These are phyloP conservation scores for Scaptomyza cyrtandrae DNA, from an alignment of 2,888 invertebrate species.

Conservation along the genomic window DNA sequence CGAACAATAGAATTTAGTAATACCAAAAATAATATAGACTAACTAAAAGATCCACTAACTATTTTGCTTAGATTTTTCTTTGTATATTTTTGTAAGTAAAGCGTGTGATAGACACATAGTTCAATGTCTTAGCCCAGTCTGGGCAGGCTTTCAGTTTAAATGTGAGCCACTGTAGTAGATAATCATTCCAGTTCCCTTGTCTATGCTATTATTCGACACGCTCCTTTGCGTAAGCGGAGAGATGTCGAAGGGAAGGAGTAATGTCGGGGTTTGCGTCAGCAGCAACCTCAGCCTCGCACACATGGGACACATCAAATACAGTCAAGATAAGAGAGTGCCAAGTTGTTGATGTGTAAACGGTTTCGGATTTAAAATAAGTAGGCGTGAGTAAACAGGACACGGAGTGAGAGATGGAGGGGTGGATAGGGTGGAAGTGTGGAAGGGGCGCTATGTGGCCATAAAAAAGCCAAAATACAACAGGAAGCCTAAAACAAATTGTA, in stretches of 20 bases:
- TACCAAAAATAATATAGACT: too few species aligned
- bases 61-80: background rate
- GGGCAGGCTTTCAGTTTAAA: slow-evolving; percentile 17
- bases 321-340: slow-evolving; percentile 65
- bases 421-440: background rate
- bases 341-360: slow-evolving; percentile 70
- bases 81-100: background rate
- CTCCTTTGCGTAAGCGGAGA: slow-evolving; percentile 50
- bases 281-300: slow-evolving; percentile 18
- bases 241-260: slow-evolving; percentile 15
- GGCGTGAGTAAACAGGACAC: slow-evolving; percentile 43
- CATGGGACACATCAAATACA: slow-evolving; percentile 68
- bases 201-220: slow-evolving; percentile 19
- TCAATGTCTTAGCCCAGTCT: slow-evolving; percentile 23
- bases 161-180: slow-evolving; percentile 2
- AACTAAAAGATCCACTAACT: too few species aligned
- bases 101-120: slow-evolving; percentile 30
- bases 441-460: slow-evolving; percentile 8
- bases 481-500: slow-evolving; percentile 75
- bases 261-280: background rate
- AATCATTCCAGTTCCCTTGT: slow-evolving; percentile 1
- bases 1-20: too few species aligned
- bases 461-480: slow-evolving; percentile 47
- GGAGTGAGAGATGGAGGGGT: background rate
- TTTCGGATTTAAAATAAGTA: slow-evolving; percentile 67